These are phyloP conservation scores for Rhadina sibilatrix DNA, from an alignment of 2,113 vertebrate species.

Conservation along the genomic window DNA sequence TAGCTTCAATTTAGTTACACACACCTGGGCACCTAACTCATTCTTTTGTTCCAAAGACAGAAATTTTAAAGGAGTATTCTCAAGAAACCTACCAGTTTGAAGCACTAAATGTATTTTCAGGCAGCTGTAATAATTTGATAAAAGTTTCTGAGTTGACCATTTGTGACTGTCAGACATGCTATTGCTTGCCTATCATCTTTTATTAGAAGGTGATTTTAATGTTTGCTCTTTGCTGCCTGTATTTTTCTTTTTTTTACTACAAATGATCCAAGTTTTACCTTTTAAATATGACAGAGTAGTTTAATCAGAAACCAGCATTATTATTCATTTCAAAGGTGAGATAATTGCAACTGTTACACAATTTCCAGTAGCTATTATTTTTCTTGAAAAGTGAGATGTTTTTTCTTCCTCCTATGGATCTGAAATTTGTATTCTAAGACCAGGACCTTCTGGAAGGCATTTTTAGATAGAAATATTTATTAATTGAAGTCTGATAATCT, in stretches of 20 bases:
- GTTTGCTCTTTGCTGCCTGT: not conserved
- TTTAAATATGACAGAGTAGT: not conserved
- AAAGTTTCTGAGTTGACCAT: not conserved
- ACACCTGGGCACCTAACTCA: not conserved
- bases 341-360: not conserved
- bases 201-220: not conserved
- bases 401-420: not conserved
- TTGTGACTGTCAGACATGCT: constrained; percentile 7
- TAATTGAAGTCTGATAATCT: not conserved
- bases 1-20: not conserved
- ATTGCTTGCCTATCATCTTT: not conserved
- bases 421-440: not conserved
- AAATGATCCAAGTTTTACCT: not conserved
- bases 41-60: constrained; percentile 24
- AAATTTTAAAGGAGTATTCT: not conserved
- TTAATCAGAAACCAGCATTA: not conserved
- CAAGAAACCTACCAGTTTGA: not conserved
- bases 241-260: not conserved
- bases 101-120: constrained; percentile 19
- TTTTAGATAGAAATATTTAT: not conserved
- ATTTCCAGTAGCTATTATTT: not conserved
- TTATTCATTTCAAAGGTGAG: not conserved
- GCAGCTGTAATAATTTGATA: not conserved
- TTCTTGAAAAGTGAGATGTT: not conserved
- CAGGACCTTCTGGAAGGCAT: not conserved